phyloP scores from a whole-genome alignment of 2,888 invertebrate genomes.

The Xylophagus ater region DNA sequence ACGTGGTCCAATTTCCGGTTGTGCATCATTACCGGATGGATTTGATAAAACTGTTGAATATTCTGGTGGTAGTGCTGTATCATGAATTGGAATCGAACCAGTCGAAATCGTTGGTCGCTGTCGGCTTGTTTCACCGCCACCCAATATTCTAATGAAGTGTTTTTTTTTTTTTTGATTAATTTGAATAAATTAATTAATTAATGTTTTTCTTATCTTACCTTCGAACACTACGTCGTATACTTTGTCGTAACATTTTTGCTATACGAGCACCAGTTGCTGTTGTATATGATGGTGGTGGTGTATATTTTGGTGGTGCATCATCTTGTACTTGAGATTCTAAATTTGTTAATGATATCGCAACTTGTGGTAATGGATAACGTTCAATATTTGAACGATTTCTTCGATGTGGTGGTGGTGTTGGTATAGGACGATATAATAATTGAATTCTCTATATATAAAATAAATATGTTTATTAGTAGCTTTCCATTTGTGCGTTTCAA shows the following conservation, averaged over 20 bases:
- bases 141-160: conserved; percentile 18
- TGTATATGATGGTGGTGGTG: conserved; percentile 85
- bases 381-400: conserved; percentile 19
- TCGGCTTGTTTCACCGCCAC: conserved; percentile 21
- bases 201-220: conserved; percentile 33
- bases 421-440: conserved; percentile 65
- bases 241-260: conserved; percentile 62
- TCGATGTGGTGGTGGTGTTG: conserved; percentile 35
- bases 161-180: not conserved
- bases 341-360: conserved; percentile 16
- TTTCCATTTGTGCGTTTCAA: too few relatives aligned
- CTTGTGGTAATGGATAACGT: conserved; percentile 10
- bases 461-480: too few relatives aligned
- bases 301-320: conserved; percentile 87
- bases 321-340: conserved; percentile 32
- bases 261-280: conserved; percentile 81
- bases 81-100: conserved; percentile 19
- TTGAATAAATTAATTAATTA: not conserved
- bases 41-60: conserved; percentile 27
- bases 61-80: conserved; percentile 28
- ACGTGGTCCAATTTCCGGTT: conserved; percentile 24
- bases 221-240: conserved; percentile 66
- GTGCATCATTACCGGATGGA: conserved; percentile 18
- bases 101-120: conserved; percentile 18
- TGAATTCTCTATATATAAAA: conserved; percentile 68